These are phyloP conservation scores for Sarcophaga variegata DNA, from an alignment of 2,888 invertebrate genomes.

Conservation along the genomic window DNA sequence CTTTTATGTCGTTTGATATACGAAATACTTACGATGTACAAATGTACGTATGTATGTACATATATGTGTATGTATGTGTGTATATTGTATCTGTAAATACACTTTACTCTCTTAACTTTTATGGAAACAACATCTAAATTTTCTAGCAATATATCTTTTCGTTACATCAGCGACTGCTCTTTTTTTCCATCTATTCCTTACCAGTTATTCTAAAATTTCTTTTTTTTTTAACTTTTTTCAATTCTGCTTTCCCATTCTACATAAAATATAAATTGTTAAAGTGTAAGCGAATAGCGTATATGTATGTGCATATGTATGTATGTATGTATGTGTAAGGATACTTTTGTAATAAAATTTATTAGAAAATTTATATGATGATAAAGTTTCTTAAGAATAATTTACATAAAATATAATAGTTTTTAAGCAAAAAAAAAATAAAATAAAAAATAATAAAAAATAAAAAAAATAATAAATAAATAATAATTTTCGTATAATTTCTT, in stretches of 20 bases:
- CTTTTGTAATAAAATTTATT: constrained; percentile 66
- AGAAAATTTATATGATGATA: constrained; percentile 68
- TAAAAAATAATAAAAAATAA: constrained; percentile 21
- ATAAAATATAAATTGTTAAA: constrained; percentile 20
- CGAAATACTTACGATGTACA: no score
- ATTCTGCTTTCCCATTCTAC: constrained; percentile 16
- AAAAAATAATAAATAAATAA: constrained; percentile 29
- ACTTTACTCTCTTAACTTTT: constrained; percentile 31
- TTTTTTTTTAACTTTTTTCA: neutral
- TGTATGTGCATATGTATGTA: constrained; percentile 19
- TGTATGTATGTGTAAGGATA: constrained; percentile 39
- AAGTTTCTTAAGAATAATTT: constrained; percentile 68
- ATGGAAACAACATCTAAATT: constrained; percentile 64
- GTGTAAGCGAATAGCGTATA: neutral
- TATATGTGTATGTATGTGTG: neutral
- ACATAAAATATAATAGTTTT: constrained; percentile 69
- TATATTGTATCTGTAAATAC: neutral
- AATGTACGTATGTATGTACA: neutral
- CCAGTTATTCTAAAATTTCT: constrained; percentile 37
- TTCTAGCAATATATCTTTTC: constrained; percentile 62
- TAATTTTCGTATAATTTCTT: constrained; percentile 52
- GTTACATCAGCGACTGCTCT: constrained; percentile 29
- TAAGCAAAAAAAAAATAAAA: constrained; percentile 47
- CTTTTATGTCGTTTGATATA: neutral
- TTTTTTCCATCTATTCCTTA: constrained; percentile 47